Conservation (phyloP, 2,888 invertebrate species). For the Apamea sordens region DNA sequence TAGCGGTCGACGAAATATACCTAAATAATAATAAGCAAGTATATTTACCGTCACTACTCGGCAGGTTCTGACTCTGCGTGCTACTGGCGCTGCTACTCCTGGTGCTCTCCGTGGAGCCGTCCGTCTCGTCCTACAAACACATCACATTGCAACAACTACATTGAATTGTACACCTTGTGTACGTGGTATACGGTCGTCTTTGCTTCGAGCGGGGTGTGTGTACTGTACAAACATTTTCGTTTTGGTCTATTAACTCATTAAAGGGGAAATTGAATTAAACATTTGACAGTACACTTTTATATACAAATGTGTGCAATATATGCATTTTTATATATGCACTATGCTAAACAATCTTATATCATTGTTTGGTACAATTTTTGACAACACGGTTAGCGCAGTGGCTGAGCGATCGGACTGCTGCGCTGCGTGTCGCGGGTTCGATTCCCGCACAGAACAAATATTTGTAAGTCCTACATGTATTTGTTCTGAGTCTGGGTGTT, state of each 20-base stretch:
- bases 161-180: constrained; percentile 28
- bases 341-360: constrained; percentile 23
- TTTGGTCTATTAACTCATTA: background rate
- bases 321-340: constrained; percentile 26
- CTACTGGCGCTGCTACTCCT: constrained; percentile 85
- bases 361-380: background rate
- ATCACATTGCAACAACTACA: constrained; percentile 25
- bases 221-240: constrained; percentile 45
- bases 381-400: no score
- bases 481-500: no score
- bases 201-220: constrained; percentile 44
- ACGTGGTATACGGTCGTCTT: constrained; percentile 34
- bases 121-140: constrained; percentile 91
- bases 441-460: no score
- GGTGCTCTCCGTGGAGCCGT: constrained; percentile 87
- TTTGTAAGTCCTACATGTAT: no score
- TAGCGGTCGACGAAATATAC: background rate
- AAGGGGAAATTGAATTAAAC: constrained; percentile 3
- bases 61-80: constrained; percentile 86
- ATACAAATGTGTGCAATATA: constrained; percentile 38
- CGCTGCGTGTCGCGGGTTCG: no score
- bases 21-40: background rate
- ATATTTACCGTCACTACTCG: constrained; percentile 85
- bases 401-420: no score
- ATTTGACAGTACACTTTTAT: constrained; percentile 44